phyloP scores from a whole-genome alignment of 1,140 invertebrate species.

The Anoplolepis gracilipes region DNA sequence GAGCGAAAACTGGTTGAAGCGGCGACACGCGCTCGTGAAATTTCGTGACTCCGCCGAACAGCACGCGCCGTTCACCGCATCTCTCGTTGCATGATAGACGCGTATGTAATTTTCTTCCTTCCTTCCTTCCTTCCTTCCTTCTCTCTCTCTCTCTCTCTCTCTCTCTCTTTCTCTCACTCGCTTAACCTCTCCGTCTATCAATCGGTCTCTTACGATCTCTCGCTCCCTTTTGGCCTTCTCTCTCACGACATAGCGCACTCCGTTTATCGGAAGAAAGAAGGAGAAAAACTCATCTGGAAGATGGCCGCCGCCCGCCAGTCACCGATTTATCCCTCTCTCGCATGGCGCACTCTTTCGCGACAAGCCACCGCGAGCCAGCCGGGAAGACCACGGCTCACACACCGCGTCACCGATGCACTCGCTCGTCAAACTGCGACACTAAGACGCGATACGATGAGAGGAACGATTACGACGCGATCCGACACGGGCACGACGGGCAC shows the following conservation, averaged over 20 bases:
- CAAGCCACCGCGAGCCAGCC: conserved; percentile 21
- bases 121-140: too few relatives aligned
- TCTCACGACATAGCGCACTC: conserved; percentile 72
- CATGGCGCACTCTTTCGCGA: conserved; percentile 78
- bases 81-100: conserved; percentile 64
- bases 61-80: conserved; percentile 63
- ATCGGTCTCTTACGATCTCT: conserved; percentile 42
- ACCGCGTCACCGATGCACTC: conserved; percentile 22
- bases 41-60: conserved; percentile 52
- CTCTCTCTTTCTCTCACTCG: conserved; percentile 53
- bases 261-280: conserved; percentile 78
- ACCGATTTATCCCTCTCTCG: conserved; percentile 87
- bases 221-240: conserved; percentile 59
- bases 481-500: background rate
- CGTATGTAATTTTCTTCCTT: background rate
- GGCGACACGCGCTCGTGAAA: conserved; percentile 59
- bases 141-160: conserved; percentile 52
- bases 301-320: conserved; percentile 86
- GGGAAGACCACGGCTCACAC: conserved; percentile 21
- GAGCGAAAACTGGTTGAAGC: conserved; percentile 54
- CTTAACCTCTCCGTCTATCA: conserved; percentile 26
- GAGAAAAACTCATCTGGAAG: conserved; percentile 87
- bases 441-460: background rate
- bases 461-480: background rate
- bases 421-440: conserved; percentile 56